Conservation (phyloP, 2,113 vertebrate species). For the Aegithalos caudatus region DNA sequence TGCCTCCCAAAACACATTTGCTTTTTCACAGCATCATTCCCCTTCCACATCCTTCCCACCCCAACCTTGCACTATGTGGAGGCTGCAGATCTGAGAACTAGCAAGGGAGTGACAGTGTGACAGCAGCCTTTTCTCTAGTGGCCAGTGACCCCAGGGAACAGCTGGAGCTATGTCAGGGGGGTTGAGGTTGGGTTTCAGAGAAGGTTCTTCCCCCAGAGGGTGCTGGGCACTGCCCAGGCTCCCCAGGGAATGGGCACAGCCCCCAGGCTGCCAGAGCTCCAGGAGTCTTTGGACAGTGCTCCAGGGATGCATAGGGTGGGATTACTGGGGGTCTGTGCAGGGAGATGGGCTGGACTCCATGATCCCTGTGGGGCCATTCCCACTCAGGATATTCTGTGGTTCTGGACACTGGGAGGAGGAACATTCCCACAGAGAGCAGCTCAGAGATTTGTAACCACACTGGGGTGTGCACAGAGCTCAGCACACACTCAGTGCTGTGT, state of each 20-base stretch:
- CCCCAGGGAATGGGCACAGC: accelerated
- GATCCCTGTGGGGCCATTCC: neutral
- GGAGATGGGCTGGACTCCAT: accelerated
- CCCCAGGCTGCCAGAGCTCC: neutral
- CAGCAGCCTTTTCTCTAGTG: neutral
- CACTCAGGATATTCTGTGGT: neutral
- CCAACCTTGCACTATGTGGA: accelerated
- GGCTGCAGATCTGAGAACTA: neutral
- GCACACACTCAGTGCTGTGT: neutral
- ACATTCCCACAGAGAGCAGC: neutral
- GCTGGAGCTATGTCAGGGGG: neutral
- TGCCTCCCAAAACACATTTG: neutral
- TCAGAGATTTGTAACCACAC: neutral
- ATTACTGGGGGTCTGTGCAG: neutral
- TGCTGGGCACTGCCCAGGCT: neutral
- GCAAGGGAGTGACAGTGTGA: neutral
- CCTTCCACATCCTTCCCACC: neutral
- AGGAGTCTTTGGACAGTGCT: accelerated
- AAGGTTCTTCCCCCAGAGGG: neutral
- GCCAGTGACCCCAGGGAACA: neutral
- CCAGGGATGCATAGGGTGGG: neutral
- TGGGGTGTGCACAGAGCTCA: neutral
- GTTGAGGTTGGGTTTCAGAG: accelerated
- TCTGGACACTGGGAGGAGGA: neutral
- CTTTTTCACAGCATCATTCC: neutral